These are phyloP conservation scores for Anadara kagoshimensis DNA, from an alignment of 1,140 invertebrate genomes.

Conservation along the genomic window DNA sequence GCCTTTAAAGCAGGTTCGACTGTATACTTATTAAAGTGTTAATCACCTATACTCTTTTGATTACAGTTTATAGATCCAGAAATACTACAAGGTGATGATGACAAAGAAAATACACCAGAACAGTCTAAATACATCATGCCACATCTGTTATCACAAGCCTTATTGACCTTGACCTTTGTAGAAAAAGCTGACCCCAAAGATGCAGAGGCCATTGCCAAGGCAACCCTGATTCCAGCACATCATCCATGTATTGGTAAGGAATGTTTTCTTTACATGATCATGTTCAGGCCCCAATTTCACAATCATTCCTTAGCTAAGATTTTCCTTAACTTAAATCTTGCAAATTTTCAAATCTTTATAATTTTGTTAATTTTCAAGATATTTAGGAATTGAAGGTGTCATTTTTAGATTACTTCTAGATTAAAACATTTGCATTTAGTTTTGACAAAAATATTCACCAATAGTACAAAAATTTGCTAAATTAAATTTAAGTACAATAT, in stretches of 20 bases:
- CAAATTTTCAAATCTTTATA: too few species aligned
- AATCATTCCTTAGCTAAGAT: too few species aligned
- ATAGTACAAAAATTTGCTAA: too few species aligned
- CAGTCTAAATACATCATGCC: conserved; percentile 51
- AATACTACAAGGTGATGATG: conserved; percentile 27
- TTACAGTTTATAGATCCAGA: conserved; percentile 54
- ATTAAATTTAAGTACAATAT: too few species aligned
- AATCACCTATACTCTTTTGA: too few species aligned
- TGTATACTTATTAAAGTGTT: too few species aligned
- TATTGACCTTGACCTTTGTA: conserved; percentile 55
- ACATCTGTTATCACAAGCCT: conserved; percentile 48
- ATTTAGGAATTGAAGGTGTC: too few species aligned
- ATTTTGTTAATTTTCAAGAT: too few species aligned
- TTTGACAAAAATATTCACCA: too few species aligned
- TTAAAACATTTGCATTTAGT: too few species aligned
- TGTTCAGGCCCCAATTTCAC: neutral
- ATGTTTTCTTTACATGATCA: neutral
- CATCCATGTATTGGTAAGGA: conserved; percentile 67
- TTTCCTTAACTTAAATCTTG: neutral
- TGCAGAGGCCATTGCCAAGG: conserved; percentile 63
- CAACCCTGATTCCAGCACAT: conserved; percentile 62
- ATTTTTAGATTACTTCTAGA: too few species aligned
- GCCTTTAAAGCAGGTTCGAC: too few species aligned
- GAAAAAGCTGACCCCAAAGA: conserved; percentile 59
- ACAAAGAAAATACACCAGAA: conserved; percentile 44